phyloP scores from a whole-genome alignment of 1,140 invertebrate species.

The Metopolophium dirhodum region DNA sequence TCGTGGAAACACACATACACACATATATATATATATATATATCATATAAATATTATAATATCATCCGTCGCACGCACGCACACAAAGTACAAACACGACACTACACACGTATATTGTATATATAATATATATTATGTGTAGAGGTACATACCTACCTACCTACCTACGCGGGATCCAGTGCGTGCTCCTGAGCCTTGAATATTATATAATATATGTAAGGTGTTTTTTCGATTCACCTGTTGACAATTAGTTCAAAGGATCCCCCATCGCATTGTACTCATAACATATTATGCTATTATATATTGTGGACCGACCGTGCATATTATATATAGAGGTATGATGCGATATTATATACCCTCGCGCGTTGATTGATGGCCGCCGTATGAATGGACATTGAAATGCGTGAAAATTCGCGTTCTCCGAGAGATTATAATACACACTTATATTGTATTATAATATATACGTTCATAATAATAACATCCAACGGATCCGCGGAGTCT shows the following conservation, averaged over 20 bases:
- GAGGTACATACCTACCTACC: neutral
- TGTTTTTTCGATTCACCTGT: slow-evolving; percentile 55
- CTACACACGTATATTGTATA: neutral
- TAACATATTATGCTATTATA: neutral
- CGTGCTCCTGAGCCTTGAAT: neutral
- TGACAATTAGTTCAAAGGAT: slow-evolving; percentile 48
- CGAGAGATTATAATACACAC: slow-evolving; percentile 5
- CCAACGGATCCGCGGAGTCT: neutral
- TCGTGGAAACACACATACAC: neutral
- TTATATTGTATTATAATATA: neutral
- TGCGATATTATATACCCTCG: neutral
- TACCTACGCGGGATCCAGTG: neutral
- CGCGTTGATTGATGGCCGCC: slow-evolving; percentile 39
- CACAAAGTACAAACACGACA: neutral
- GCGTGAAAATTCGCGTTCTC: slow-evolving; percentile 23
- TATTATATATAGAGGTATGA: neutral
- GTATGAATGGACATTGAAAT: slow-evolving; percentile 7
- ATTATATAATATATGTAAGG: slow-evolving; percentile 21
- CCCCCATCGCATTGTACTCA: neutral
- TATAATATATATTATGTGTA: neutral
- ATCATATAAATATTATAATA: slow-evolving; percentile 1
- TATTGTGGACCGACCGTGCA: neutral
- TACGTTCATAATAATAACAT: neutral
- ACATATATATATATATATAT: too few species aligned
- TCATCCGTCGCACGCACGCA: neutral